These are phyloP conservation scores for Leptopilina drosophilae DNA, from an alignment of 2,888 invertebrate species.

Conservation along the genomic window DNA sequence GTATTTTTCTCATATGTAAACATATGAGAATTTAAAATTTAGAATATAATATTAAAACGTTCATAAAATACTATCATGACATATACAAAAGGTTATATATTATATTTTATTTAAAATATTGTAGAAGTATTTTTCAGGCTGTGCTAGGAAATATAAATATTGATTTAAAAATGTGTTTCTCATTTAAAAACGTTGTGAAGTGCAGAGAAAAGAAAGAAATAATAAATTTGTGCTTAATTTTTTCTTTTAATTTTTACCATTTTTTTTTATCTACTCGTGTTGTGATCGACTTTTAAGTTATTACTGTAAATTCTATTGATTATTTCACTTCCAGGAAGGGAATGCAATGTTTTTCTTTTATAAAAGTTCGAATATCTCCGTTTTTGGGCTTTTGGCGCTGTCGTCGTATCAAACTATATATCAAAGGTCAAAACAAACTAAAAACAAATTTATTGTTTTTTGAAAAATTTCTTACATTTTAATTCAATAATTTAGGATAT, in stretches of 20 bases:
- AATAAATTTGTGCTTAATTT: background rate
- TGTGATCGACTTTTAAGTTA: background rate
- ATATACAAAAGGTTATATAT: too few species aligned
- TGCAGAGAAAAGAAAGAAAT: background rate
- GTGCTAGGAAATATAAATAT: background rate
- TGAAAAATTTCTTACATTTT: background rate
- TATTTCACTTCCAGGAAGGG: background rate
- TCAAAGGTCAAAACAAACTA: constrained; percentile 2
- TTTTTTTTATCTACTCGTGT: background rate
- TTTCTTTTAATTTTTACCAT: constrained; percentile 15
- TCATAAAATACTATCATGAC: too few species aligned
- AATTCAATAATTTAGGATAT: too few species aligned
- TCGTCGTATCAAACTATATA: constrained; percentile 15
- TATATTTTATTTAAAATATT: too few species aligned
- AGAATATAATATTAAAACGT: too few species aligned
- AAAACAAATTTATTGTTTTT: background rate
- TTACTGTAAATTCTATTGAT: constrained; percentile 26
- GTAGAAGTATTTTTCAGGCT: too few species aligned
- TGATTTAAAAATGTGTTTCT: background rate
- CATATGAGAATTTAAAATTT: too few species aligned
- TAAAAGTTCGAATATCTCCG: constrained; percentile 10
- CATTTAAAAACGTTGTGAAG: background rate
- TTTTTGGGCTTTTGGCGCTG: constrained; percentile 24
- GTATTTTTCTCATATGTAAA: too few species aligned
- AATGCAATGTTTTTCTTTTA: background rate